Base-by-base conservation (phyloP, 2,113 vertebrate species). In the Regulus satrapa region DNA sequence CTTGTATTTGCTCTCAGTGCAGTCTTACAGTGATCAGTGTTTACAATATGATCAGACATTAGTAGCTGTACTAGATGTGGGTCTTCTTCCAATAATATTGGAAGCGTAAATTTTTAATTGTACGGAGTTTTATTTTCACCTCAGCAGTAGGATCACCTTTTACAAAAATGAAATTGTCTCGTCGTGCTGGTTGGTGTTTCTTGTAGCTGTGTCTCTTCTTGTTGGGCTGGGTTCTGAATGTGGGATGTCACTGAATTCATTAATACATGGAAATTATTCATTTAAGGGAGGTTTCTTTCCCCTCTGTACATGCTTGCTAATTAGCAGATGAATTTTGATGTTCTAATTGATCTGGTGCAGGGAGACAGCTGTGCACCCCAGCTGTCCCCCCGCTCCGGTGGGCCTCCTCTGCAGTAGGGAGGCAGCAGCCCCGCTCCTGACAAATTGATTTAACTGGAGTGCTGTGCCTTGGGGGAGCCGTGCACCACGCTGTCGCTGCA, bases 391-490 rank as follows among this genome's bases (percentile, higher is more conserved):
- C 3, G 34, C 96, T 96, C 95, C 17, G 14, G 64, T 91, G 91
- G 92, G 92, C 80, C 86, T 85, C 92, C 82, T 64, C 73, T 84
- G 76, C 55, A 43, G 90, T 23, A 69, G 73, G 83, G 85, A 73
- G 76, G 78, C 55, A 91, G 90, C 88, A 73, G 80, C 88, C 54
- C 93, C 0, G 32, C 48, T 71, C 32, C 92, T 97, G 95, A 96
- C 97, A 97, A 97, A 98, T 97, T 95, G 95, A 97, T 97, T 97
- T 97, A 97, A 95, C 92, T 86, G n/a, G 94, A 96, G 95, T 58
- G 77, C 49, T 1, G 51, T 94, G 96, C 97, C 97, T 71, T 63
- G 79, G 83, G 97, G 97, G 97, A 96, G 89, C 55, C 34, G 19
- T 69, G 51, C 62, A 4, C 85, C 69, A 10, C 18, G 18, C 88